phyloP scores from a whole-genome alignment of 2,797 vertebrate genomes.

The Champsocephalus gunnari region DNA sequence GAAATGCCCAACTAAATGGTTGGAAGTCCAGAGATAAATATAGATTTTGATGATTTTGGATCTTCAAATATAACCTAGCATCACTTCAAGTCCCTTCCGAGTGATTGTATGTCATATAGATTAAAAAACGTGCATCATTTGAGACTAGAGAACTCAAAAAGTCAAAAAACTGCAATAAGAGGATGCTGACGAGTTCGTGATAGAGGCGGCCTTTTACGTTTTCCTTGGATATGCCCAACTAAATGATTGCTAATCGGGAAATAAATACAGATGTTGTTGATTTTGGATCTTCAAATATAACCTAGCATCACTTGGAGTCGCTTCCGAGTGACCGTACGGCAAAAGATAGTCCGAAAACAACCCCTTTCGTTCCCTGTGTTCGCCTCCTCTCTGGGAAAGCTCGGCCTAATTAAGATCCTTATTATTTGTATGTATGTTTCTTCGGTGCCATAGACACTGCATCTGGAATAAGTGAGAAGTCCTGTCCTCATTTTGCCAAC shows the following conservation, averaged over 20 bases:
- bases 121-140: too few relatives aligned
- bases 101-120: not conserved
- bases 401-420: slow-evolving; percentile 18
- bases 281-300: not conserved
- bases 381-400: slow-evolving; percentile 22
- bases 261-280: not conserved
- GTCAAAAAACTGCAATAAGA: not conserved
- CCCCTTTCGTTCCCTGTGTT: not conserved
- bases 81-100: not conserved
- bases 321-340: not conserved
- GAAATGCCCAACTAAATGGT: not conserved
- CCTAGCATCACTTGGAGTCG: not conserved
- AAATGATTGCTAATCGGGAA: too few relatives aligned
- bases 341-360: not conserved
- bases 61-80: not conserved
- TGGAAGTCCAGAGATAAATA: fast-evolving
- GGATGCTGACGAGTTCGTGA: not conserved
- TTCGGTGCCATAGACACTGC: slow-evolving; percentile 61
- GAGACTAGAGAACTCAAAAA: not conserved
- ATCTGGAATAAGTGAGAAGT: slow-evolving; percentile 10
- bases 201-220: not conserved
- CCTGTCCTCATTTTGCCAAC: slow-evolving; percentile 33
- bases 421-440: not conserved
- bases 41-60: not conserved
- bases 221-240: not conserved